Base-by-base conservation (phyloP, 2,797 vertebrate genomes). In the Acanthis flammea region DNA sequence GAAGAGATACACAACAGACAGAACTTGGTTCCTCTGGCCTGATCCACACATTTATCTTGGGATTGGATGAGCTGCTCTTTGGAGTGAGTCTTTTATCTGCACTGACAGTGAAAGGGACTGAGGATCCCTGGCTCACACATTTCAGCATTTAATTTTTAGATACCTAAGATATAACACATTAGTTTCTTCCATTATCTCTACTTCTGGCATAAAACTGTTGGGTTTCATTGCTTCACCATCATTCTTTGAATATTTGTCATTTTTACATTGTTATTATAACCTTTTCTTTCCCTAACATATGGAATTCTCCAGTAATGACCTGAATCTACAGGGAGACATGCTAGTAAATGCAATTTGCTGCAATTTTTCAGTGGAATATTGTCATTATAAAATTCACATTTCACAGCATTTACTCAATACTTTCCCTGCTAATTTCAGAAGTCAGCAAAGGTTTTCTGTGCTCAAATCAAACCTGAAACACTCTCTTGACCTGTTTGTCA, bases 171-270 rank as follows among this genome's bases (percentile, higher is more conserved):
- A 67, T 2, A 79, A 70, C 6, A 67, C 5, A 41, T 2, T 4
- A 88, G 25, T 90, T 88, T 85, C 55, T 91, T 77, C 41, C 2
- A n/a, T 42, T 92, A 14, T 79, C 31, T 81, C 51, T 79, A 39
- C 33, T 71, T 9, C 44, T 79, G 60, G n/a, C 54, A 58, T 54
- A 47, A 71, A 88, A 72, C 24, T 48, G 9, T 23, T 72, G 39
- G 8, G 3, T 70, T 90, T 93, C 76, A 92, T 66, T 76, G 24
- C 22, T 71, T 79, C 67, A 67, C 63, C 62, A 55, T 85, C 37
- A 87, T 94, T 95, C 86, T 93, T 89, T 35, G 41, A 92, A 94
- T 94, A 87, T 63, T 92, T 94, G 33, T 57, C 19, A 85, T 92
- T 91, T 92, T 89, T 89, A 74, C 45, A 53, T 37, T 92, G 72